Conservation (phyloP, 2,888 invertebrate species). For the Volucella bombylans region DNA sequence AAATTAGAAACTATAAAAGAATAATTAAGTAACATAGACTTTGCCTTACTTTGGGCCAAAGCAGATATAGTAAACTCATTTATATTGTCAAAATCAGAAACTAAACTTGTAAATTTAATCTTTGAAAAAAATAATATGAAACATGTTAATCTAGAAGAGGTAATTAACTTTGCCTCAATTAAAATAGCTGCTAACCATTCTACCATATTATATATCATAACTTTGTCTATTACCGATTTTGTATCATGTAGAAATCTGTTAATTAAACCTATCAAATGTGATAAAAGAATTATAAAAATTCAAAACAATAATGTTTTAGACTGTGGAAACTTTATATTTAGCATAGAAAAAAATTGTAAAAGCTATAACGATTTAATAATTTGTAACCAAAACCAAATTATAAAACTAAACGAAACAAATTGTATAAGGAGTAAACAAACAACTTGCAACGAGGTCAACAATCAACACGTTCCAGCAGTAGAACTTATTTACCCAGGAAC, state of each 20-base stretch:
- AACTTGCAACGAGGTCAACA: not conserved
- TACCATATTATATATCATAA: too few relatives aligned
- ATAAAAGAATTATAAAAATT: not conserved
- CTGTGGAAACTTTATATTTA: not conserved
- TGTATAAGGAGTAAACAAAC: constrained; percentile 4
- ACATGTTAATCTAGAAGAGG: not conserved
- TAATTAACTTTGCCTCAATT: not conserved
- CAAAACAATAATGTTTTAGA: not conserved
- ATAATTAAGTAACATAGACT: constrained; percentile 15
- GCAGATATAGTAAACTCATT: constrained; percentile 20
- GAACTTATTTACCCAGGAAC: not conserved
- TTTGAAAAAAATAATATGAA: constrained; percentile 12
- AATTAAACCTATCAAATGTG: not conserved
- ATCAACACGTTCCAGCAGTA: constrained; percentile 21
- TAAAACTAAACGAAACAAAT: not conserved
- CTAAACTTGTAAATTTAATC: constrained; percentile 1
- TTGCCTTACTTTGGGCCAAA: constrained; percentile 11
- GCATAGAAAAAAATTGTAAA: not conserved
- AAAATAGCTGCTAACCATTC: too few relatives aligned
- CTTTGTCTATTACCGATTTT: too few relatives aligned
- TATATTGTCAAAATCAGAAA: constrained; percentile 14
- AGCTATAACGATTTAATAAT: not conserved
- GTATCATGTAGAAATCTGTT: not conserved
- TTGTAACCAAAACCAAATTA: too few relatives aligned
- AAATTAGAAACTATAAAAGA: constrained; percentile 19